Percentiles rank a stretch among this genome's conserved stretches.
These are phyloP conservation scores for Drosophila maculinotata DNA, from an alignment of 2,888 invertebrate genomes.

Conservation along the genomic window DNA sequence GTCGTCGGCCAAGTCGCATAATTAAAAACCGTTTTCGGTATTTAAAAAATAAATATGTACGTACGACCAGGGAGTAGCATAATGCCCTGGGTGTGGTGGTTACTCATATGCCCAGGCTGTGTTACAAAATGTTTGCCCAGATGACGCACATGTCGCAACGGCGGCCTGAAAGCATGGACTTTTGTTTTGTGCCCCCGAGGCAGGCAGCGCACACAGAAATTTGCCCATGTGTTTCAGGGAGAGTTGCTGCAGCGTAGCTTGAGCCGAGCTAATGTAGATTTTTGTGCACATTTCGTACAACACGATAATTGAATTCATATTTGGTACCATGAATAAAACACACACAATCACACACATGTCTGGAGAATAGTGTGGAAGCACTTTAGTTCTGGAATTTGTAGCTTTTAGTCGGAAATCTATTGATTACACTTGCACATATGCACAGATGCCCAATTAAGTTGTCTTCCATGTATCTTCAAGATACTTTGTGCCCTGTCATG, in stretches of 20 bases:
- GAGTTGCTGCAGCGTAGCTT: background rate
- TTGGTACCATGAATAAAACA: conserved; percentile 23
- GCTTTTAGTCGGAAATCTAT: conserved; percentile 7
- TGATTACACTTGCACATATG: conserved; percentile 27
- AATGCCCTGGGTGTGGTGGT: conserved; percentile 30
- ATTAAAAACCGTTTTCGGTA: conserved; percentile 70
- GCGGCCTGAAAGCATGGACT: background rate
- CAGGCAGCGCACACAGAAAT: conserved; percentile 27
- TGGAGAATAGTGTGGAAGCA: background rate
- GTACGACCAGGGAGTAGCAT: background rate
- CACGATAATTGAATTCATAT: conserved; percentile 59
- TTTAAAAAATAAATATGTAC: conserved; percentile 61
- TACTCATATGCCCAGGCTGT: background rate
- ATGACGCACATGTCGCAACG: conserved; percentile 43
- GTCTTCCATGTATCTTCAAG: conserved; percentile 43
- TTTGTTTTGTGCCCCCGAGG: conserved; percentile 28
- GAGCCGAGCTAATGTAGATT: conserved; percentile 54
- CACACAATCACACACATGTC: background rate
- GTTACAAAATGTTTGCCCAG: conserved; percentile 29
- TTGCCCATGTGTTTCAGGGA: background rate
- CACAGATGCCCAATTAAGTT: conserved; percentile 56
- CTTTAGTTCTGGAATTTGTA: conserved; percentile 1
- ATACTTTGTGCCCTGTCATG: conserved; percentile 64
- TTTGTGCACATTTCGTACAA: conserved; percentile 48
- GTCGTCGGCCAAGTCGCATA: conserved; percentile 51